Conservation (phyloP, 2,888 invertebrate species). For the Diaperis boleti region DNA sequence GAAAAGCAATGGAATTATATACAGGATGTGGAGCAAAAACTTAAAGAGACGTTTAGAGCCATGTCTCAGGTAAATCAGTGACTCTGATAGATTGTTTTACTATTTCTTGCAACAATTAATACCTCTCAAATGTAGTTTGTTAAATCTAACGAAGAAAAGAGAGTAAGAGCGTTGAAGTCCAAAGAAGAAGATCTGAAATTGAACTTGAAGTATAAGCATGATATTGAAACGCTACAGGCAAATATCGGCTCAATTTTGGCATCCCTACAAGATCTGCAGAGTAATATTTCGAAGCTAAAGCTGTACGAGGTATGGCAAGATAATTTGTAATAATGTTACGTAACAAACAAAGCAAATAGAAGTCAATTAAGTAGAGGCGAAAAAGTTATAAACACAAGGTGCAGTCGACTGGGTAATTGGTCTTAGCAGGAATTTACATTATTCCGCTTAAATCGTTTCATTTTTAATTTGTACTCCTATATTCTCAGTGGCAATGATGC, state of each 20-base stretch:
- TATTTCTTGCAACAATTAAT: no score
- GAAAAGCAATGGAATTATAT: conserved; percentile 15
- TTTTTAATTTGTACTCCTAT: no score
- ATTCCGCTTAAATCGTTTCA: no score
- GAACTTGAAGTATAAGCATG: neutral
- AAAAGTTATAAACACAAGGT: no score
- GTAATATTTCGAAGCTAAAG: conserved; percentile 3
- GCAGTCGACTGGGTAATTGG: no score
- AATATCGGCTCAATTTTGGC: neutral
- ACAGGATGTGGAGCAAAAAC: neutral
- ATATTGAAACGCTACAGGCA: conserved; percentile 1
- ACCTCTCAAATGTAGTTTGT: conserved; percentile 24
- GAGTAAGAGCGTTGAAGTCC: neutral
- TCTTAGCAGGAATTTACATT: no score
- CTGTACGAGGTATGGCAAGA: conserved; percentile 23
- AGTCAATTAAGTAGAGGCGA: neutral
- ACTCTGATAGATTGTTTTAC: neutral
- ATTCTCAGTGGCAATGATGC: no score
- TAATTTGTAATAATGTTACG: neutral
- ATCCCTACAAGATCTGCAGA: conserved; percentile 15
- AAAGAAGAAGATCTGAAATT: conserved; percentile 9
- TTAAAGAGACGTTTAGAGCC: conserved; percentile 4
- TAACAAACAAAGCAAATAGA: neutral
- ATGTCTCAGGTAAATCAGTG: neutral
- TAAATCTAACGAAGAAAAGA: conserved; percentile 19